Evolutionary conservation across 1,140 invertebrate species (phyloP), one percentile per base, ranked within the genome.

Genomic region (Diuraphis noxia): DNA sequence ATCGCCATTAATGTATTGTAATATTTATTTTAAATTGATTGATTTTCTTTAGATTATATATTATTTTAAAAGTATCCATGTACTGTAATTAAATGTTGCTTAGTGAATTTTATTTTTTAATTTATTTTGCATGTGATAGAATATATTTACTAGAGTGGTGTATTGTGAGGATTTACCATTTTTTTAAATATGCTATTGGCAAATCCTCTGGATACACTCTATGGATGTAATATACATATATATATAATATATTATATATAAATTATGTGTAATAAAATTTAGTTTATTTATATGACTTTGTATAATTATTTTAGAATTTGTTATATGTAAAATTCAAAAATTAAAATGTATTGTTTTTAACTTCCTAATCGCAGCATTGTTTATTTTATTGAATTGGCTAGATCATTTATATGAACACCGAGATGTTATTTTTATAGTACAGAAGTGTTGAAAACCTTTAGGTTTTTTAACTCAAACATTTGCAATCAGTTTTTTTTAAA

Each of bases 1-100:
- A 36, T 79, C 72, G 72, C 72, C 72, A 79, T 79, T 79, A 34
- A 79, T 79, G 72, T 79, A 79, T 79, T 79, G 34, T 79, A 79
- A 21, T 79, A 79, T 79, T 79, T 79, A 79, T 79, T 21, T 79
- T 36, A 36, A 79, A 36, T 79, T n/a, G 56, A n/a, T 10, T 72
- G 30, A 72, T 34, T 72, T 17, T n/a, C 30, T 17, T 72, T 72
- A 72, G n/a, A 72, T 63, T 17, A 63, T 63, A 56, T 30, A 63
- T 72, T 72, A n/a, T 72, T 72, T 72, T 56, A 56, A 30, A 63
- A 72, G 56, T 72, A 30, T 72, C 56, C 56, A 10, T 72, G 13
- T 63, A 63, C 34, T 72, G n/a, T 72, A 72, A n/a, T 63, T 63
- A 63, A 63, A 72, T 72, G 56, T 72, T 72, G 56, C 56, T 72